A percentile compares a stretch with the other conserved stretches of the same genome.
Evolutionary conservation across 2,888 invertebrate genomes (phyloP).

Genomic region (Blomia tropicalis): DNA sequence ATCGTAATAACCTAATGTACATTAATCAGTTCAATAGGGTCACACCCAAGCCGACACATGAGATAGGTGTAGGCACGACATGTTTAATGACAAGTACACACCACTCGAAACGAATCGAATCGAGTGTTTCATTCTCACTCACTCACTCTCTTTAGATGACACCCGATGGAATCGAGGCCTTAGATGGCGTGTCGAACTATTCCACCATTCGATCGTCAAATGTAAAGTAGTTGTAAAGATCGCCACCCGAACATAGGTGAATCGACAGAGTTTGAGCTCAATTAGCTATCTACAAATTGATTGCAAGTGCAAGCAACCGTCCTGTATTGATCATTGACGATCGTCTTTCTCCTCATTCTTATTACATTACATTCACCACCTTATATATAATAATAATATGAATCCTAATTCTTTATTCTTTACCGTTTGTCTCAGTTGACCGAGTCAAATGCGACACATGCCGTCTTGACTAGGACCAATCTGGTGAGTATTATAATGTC

Average conservation of each 20-base stretch:
- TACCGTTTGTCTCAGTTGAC: constrained; percentile 2
- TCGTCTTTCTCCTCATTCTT: no score
- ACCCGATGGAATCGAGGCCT: no score
- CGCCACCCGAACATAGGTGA: no score
- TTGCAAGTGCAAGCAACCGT: background rate
- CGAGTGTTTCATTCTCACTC: no score
- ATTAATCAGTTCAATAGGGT: constrained; percentile 10
- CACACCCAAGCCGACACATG: constrained; percentile 6
- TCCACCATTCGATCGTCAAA: background rate
- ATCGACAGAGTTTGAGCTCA: no score
- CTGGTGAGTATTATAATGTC: constrained; percentile 12
- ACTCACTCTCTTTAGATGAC: no score
- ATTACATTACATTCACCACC: background rate
- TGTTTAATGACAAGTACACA: background rate
- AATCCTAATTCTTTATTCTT: background rate
- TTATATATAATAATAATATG: background rate
- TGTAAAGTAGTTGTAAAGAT: background rate
- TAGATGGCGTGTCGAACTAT: background rate
- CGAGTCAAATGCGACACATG: constrained; percentile 21
- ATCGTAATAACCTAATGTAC: background rate
- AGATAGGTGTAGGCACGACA: background rate
- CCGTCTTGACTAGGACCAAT: constrained; percentile 21
- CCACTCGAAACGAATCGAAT: background rate
- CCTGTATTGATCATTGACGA: no score
- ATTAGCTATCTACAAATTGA: background rate